Percentiles rank a stretch among this genome's conserved stretches.
Evolutionary conservation across 2,797 vertebrate genomes (phyloP).

Genomic region (Pipistrellus kuhlii): DNA sequence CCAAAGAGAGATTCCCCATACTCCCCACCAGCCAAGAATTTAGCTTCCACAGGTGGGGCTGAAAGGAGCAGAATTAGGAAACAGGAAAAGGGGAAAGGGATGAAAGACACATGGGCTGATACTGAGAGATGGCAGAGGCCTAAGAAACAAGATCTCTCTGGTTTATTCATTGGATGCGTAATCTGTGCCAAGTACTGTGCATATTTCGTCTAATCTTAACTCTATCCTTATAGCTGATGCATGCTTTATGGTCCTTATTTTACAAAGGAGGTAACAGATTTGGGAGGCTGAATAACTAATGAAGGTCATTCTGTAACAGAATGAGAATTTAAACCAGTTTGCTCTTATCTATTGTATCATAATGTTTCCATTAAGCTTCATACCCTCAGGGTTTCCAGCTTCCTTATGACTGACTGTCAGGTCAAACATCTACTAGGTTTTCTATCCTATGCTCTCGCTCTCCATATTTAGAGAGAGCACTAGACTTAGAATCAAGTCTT

Average conservation of each 20-base stretch:
- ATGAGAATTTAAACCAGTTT: neutral
- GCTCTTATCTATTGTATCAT: neutral
- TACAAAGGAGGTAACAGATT: neutral
- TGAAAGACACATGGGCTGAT: neutral
- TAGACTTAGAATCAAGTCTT: neutral
- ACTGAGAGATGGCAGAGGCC: neutral
- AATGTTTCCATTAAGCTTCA: neutral
- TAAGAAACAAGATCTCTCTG: neutral
- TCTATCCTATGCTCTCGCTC: neutral
- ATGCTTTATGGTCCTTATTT: neutral
- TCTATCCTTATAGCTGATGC: neutral
- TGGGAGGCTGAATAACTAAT: neutral
- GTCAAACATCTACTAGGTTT: neutral
- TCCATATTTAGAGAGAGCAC: neutral
- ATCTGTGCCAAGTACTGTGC: neutral
- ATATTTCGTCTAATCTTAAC: neutral
- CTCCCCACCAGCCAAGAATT: neutral
- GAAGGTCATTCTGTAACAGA: neutral
- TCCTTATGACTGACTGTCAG: neutral
- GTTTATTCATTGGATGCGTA: neutral
- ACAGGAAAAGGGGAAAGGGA: neutral
- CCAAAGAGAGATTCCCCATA: neutral
- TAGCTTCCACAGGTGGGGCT: neutral
- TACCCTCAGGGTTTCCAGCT: neutral
- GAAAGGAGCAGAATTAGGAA: neutral